These are phyloP conservation scores for Chaetodon trifascialis DNA, from an alignment of 2,113 vertebrate genomes.

Conservation along the genomic window DNA sequence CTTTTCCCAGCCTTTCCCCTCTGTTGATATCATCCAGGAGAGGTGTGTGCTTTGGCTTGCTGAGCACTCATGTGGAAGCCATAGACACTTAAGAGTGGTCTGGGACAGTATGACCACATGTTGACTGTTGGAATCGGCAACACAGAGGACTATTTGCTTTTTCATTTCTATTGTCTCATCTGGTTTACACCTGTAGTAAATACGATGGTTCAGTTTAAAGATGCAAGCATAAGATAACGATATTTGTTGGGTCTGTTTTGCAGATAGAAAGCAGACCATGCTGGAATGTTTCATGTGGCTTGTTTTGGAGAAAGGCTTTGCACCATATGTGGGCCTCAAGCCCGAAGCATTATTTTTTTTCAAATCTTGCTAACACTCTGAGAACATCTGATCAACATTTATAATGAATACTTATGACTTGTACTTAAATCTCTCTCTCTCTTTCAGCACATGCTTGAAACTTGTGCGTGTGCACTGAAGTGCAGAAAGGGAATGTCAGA, in stretches of 20 bases:
- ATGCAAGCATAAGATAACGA: constrained; percentile 29
- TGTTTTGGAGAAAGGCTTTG: constrained; percentile 51
- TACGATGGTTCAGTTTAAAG: constrained; percentile 41
- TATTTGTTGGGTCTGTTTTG: constrained; percentile 38
- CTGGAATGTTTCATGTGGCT: constrained; percentile 41
- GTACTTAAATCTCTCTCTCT: constrained; percentile 29
- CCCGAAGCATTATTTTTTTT: constrained; percentile 15
- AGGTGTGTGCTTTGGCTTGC: constrained; percentile 57
- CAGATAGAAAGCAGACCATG: constrained; percentile 35
- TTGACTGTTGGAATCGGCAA: constrained; percentile 40
- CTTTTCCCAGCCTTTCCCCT: constrained; percentile 48
- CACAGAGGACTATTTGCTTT: constrained; percentile 57
- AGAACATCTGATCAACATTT: constrained; percentile 60
- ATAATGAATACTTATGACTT: constrained; percentile 31
- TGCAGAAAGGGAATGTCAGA: constrained; percentile 14
- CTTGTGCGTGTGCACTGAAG: constrained; percentile 19
- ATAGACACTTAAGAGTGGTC: constrained; percentile 57
- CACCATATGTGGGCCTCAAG: constrained; percentile 56
- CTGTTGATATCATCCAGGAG: constrained; percentile 66
- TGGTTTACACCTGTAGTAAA: constrained; percentile 54
- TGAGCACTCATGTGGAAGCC: constrained; percentile 57
- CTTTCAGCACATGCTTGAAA: constrained; percentile 23
- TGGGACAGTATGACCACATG: constrained; percentile 42
- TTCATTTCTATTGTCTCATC: constrained; percentile 40
- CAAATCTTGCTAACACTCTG: constrained; percentile 28